Evolutionary conservation across 2,888 invertebrate genomes (phyloP).

Genomic region (Chrysolina oricalcia): DNA sequence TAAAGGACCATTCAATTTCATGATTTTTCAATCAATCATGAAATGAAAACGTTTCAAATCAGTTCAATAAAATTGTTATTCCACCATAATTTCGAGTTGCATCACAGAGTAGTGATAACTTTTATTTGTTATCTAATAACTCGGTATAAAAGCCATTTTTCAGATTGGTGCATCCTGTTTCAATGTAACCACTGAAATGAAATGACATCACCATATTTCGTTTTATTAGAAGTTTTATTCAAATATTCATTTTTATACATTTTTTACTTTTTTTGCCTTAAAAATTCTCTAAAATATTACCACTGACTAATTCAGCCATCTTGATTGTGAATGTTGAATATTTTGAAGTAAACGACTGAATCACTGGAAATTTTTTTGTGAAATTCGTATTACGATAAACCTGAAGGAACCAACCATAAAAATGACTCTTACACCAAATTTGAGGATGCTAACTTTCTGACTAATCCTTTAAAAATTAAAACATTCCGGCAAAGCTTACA

Average conservation of each 20-base stretch:
- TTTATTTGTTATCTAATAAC: neutral
- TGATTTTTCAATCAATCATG: slow-evolving; percentile 32
- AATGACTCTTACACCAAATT: neutral
- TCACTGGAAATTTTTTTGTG: no score
- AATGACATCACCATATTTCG: no score
- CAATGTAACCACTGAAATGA: neutral
- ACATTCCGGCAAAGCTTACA: slow-evolving; percentile 12
- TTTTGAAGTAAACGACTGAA: no score
- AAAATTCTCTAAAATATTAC: no score
- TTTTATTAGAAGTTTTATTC: no score
- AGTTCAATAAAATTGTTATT: neutral
- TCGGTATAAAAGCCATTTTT: neutral
- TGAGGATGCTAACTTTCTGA: neutral
- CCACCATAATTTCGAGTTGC: neutral
- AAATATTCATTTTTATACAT: no score
- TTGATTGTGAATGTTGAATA: no score
- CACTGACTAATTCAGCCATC: no score
- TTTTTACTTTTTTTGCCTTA: no score
- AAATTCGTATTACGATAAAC: neutral
- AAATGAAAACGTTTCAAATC: slow-evolving; percentile 26
- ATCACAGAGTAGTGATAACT: neutral
- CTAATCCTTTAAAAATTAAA: neutral
- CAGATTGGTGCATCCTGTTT: neutral
- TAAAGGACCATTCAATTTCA: slow-evolving; percentile 33
- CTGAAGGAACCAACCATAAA: neutral